A percentile compares a stretch with the other conserved stretches of the same genome.
Conservation (phyloP, 2,797 vertebrate species). For the Caiman crocodilus region DNA sequence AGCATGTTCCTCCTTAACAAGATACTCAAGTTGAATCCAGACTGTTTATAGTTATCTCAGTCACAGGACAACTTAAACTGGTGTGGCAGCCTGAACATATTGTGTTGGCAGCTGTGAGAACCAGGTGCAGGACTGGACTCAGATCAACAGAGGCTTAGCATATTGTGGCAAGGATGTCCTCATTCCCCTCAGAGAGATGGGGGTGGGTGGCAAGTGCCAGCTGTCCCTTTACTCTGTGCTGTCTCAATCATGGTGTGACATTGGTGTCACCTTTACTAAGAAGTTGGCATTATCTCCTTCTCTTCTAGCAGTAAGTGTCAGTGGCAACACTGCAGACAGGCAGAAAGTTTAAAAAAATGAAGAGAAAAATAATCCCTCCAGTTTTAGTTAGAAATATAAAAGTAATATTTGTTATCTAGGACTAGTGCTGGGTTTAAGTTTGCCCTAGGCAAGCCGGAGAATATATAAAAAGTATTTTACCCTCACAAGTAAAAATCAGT, state of each 20-base stretch:
- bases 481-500: background rate
- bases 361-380: background rate
- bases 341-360: background rate
- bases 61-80: fast-evolving
- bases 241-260: background rate
- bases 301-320: fast-evolving
- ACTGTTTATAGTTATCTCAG: fast-evolving
- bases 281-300: background rate
- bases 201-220: background rate
- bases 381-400: conserved; percentile 7
- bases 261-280: background rate
- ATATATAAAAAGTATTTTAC: background rate
- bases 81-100: background rate
- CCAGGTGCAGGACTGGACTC: background rate
- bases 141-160: background rate
- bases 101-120: background rate
- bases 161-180: background rate
- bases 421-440: background rate
- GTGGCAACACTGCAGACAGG: fast-evolving
- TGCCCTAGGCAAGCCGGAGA: conserved; percentile 31
- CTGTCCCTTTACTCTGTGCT: background rate
- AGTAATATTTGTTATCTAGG: background rate
- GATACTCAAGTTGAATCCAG: fast-evolving
- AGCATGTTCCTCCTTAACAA: fast-evolving
- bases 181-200: fast-evolving